phyloP scores from a whole-genome alignment of 2,888 invertebrate genomes.

The Hermaeophaga mercurialis region DNA sequence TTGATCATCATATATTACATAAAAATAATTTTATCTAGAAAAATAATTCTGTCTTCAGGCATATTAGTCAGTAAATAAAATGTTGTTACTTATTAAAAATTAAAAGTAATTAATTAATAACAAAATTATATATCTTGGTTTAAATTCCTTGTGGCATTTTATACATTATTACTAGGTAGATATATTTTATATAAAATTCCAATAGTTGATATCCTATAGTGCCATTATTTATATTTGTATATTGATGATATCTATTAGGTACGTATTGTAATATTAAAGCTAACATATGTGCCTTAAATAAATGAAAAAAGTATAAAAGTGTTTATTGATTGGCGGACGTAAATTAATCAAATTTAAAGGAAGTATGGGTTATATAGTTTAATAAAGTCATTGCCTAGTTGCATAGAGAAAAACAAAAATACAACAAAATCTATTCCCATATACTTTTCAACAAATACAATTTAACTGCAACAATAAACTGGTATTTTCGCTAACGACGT shows the following conservation, averaged over 20 bases:
- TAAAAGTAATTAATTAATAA: neutral
- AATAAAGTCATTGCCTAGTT: no score
- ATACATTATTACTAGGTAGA: conserved; percentile 10
- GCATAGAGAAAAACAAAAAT: no score
- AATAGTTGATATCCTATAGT: conserved; percentile 28
- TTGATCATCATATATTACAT: neutral
- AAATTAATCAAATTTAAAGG: no score
- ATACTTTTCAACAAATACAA: no score
- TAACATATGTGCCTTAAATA: conserved; percentile 43
- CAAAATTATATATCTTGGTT: neutral
- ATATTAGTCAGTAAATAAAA: neutral
- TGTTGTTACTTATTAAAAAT: neutral
- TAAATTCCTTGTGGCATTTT: conserved; percentile 30
- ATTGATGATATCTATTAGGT: conserved; percentile 18
- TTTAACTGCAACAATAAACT: no score
- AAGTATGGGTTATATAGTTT: no score
- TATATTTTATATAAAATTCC: conserved; percentile 32
- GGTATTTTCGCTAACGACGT: no score
- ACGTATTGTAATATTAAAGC: no score
- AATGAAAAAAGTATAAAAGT: conserved; percentile 17
- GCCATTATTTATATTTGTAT: conserved; percentile 35
- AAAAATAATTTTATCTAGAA: neutral
- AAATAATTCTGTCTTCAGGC: no score
- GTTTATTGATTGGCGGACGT: no score
- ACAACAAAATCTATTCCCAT: no score